These are phyloP conservation scores for Aphelinus certus DNA, from an alignment of 1,140 invertebrate species.

Conservation along the genomic window DNA sequence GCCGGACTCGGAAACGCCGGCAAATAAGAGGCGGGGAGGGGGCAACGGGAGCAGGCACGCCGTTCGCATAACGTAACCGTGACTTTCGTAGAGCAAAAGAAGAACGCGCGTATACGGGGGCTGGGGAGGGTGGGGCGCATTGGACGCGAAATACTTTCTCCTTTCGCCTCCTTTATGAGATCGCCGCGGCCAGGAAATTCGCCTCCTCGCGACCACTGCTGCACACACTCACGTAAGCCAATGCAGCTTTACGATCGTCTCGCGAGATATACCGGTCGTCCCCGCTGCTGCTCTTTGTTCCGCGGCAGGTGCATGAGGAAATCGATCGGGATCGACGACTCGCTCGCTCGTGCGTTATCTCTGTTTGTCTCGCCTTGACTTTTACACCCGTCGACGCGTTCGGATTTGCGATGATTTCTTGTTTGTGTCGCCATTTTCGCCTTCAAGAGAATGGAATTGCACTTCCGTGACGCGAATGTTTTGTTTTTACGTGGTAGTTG, in stretches of 20 bases:
- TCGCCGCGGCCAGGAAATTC: constrained; percentile 35
- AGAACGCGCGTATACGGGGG: neutral
- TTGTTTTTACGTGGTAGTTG: too few relatives aligned
- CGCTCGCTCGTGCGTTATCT: too few relatives aligned
- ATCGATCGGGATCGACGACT: too few relatives aligned
- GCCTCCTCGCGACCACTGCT: too few relatives aligned
- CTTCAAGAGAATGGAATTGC: too few relatives aligned
- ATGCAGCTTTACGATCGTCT: neutral
- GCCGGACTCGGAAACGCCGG: too few relatives aligned
- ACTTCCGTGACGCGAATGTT: too few relatives aligned
- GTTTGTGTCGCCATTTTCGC: too few relatives aligned
- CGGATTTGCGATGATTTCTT: too few relatives aligned
- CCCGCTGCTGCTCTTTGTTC: neutral
- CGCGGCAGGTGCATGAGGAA: neutral
- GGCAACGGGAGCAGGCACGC: constrained; percentile 18
- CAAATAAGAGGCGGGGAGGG: neutral
- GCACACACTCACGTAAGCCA: neutral
- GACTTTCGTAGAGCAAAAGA: constrained; percentile 53
- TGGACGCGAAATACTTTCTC: constrained; percentile 59
- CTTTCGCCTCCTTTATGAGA: constrained; percentile 58
- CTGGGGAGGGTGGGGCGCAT: constrained; percentile 18
- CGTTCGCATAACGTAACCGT: constrained; percentile 54
- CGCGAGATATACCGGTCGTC: neutral
- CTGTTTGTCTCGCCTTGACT: too few relatives aligned
- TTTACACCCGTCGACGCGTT: too few relatives aligned